A percentile compares a stretch with the other conserved stretches of the same genome.
These are phyloP conservation scores for Cheilosia vernalis DNA, from an alignment of 2,888 invertebrate genomes.

Conservation along the genomic window DNA sequence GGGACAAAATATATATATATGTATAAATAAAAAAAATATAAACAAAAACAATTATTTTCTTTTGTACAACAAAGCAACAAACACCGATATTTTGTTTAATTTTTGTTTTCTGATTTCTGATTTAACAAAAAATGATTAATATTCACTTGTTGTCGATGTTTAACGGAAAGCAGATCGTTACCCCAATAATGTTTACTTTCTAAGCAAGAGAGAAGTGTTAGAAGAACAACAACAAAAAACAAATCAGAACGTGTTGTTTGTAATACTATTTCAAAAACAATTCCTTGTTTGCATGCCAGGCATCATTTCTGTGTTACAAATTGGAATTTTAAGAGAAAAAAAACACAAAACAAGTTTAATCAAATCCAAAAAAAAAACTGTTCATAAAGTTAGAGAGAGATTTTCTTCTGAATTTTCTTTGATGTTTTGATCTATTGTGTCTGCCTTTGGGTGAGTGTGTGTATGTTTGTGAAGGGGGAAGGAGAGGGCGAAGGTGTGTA, in stretches of 20 bases:
- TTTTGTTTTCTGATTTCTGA: not conserved
- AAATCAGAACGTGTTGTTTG: slow-evolving; percentile 26
- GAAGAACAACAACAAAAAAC: slow-evolving; percentile 16
- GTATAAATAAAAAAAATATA: not conserved
- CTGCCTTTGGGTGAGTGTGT: not conserved
- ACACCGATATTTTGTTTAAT: slow-evolving; percentile 45
- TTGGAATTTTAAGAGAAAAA: slow-evolving; percentile 24
- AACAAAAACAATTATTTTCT: slow-evolving; percentile 49
- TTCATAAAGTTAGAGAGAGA: slow-evolving; percentile 2
- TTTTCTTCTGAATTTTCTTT: slow-evolving; percentile 19
- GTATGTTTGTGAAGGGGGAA: not conserved
- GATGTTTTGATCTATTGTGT: slow-evolving; percentile 21
- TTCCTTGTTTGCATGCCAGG: slow-evolving; percentile 64
- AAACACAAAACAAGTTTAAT: slow-evolving; percentile 45
- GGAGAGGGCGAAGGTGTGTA: slow-evolving; percentile 44
- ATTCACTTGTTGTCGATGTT: slow-evolving; percentile 19
- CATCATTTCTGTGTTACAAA: slow-evolving; percentile 52
- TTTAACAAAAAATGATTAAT: slow-evolving; percentile 4
- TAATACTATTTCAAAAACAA: slow-evolving; percentile 18
- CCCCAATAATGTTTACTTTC: slow-evolving; percentile 13
- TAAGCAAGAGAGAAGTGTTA: slow-evolving; percentile 58
- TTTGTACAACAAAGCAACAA: slow-evolving; percentile 64
- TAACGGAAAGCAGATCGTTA: slow-evolving; percentile 50
- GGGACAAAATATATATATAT: slow-evolving; percentile 13
- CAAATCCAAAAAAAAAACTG: slow-evolving; percentile 25